These are phyloP conservation scores for Gavia stellata DNA, from an alignment of 2,113 vertebrate genomes.

Conservation along the genomic window DNA sequence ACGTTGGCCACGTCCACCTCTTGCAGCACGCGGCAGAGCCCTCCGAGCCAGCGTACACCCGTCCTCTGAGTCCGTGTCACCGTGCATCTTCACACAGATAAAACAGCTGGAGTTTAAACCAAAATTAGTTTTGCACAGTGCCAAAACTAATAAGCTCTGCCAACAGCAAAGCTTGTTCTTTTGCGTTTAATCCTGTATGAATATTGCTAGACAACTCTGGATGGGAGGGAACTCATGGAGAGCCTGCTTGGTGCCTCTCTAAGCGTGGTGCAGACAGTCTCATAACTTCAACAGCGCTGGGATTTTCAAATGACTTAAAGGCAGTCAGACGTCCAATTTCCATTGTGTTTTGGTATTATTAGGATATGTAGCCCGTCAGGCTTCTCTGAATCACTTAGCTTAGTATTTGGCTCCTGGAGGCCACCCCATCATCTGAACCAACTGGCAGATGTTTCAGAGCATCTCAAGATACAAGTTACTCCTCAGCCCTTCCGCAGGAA, in stretches of 20 bases:
- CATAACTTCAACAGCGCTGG: not conserved
- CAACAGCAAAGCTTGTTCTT: not conserved
- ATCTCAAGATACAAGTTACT: not conserved
- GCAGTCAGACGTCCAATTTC: not conserved
- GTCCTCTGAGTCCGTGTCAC: rapidly evolving
- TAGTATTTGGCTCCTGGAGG: not conserved
- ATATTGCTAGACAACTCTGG: not conserved
- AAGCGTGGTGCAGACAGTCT: not conserved
- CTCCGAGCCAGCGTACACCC: not conserved
- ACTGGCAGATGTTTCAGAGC: not conserved
- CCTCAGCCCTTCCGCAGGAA: not conserved
- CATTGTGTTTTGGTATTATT: not conserved
- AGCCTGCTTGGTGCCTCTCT: not conserved
- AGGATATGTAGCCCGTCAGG: not conserved
- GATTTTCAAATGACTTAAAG: not conserved
- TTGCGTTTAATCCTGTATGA: not conserved
- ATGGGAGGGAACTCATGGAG: not conserved
- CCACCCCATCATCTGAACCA: not conserved
- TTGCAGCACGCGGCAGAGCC: not conserved
- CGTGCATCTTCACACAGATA: not conserved
- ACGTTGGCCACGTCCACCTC: not conserved
- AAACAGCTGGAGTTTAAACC: not conserved
- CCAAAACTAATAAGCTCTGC: not conserved
- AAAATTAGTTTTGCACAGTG: not conserved
- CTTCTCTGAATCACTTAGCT: not conserved